Evolutionary conservation across 2,113 vertebrate species (phyloP), one percentile per base, ranked within the genome.

Genomic region (Myotis brandtii): DNA sequence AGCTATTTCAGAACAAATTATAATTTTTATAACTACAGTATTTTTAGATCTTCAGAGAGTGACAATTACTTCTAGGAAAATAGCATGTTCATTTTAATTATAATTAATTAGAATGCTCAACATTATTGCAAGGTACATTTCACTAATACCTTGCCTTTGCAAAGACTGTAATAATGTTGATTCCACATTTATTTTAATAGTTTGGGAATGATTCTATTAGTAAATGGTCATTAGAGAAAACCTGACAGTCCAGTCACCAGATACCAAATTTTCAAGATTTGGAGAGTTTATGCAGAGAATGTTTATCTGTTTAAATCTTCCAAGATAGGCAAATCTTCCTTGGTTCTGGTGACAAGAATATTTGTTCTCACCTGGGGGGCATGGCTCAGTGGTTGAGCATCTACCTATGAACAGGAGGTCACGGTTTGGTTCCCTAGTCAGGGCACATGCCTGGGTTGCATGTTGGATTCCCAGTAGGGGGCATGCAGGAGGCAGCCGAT

Each of bases 61-160:
- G n/a, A 81, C 9, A 94, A 88, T 76, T 89, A 32, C 92, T 91
- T 83, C 59, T 67, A 80, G 32, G 43, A 91, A 96, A 95, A 86
- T 14, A 70, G 1, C 13, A 34, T 52, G 40, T 62, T 86, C 43
- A 54, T 76, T 83, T 94, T 95, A 56, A 87, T 91, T 77, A 52
- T 85, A 86, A 91, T 64, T 84, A 83, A 92, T 77, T 66, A 56
- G 21, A 86, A 88, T 81, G 48, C 1, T 77, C 2, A 50, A 79
- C 43, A 77, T 72, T 86, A 64, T 59, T 64, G 9, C 40, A 88
- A 62, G n/a, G 17, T 66, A 27, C 21, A 73, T 88, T 95, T 95
- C 13, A 86, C 14, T 86, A 91, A 43, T 75, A 87, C n/a, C 4
- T 94, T 86, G 2, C 2, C 52, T 88, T 90, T 86, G 25, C 14